Percentiles rank a stretch among this genome's conserved stretches.
These are phyloP conservation scores for Steinernema carpocapsae DNA, from an alignment of 2,888 invertebrate species.

Conservation along the genomic window DNA sequence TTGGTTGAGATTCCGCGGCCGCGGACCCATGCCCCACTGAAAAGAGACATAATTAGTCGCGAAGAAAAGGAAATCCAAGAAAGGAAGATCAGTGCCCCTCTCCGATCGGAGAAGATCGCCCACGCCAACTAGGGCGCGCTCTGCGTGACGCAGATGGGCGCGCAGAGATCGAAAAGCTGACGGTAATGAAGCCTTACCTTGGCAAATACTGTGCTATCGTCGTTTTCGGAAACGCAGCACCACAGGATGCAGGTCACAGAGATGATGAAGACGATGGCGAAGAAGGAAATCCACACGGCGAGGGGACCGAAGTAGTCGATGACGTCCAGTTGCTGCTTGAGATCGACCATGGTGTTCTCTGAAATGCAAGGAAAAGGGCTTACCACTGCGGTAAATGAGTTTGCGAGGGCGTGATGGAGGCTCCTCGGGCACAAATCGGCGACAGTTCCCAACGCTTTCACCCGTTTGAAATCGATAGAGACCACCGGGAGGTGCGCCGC, in stretches of 20 bases:
- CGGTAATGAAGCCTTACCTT: constrained; percentile 50
- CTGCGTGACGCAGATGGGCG: background rate
- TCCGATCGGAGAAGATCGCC: background rate
- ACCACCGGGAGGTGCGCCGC: constrained; percentile 7
- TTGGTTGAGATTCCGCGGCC: constrained; percentile 41
- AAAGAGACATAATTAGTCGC: constrained; percentile 40
- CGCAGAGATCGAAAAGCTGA: background rate
- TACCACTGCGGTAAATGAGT: background rate
- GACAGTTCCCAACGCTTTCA: background rate
- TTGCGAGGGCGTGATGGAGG: background rate
- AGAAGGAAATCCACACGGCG: constrained; percentile 61
- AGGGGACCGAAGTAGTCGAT: constrained; percentile 68
- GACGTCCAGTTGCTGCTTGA: constrained; percentile 66
- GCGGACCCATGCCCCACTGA: constrained; percentile 65
- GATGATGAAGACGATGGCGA: constrained; percentile 64
- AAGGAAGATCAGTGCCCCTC: too few relatives aligned
- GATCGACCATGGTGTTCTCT: constrained; percentile 54
- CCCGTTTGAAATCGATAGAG: constrained; percentile 5
- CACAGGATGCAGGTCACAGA: constrained; percentile 63
- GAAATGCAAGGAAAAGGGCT: constrained; percentile 10
- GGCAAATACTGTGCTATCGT: constrained; percentile 60
- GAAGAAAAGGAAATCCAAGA: too few relatives aligned
- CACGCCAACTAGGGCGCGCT: background rate
- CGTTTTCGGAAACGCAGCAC: constrained; percentile 36
- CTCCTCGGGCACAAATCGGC: background rate